Percentiles rank a stretch among this genome's conserved stretches.
Evolutionary conservation across 2,797 vertebrate species (phyloP).

Genomic region (Antrozous pallidus): DNA sequence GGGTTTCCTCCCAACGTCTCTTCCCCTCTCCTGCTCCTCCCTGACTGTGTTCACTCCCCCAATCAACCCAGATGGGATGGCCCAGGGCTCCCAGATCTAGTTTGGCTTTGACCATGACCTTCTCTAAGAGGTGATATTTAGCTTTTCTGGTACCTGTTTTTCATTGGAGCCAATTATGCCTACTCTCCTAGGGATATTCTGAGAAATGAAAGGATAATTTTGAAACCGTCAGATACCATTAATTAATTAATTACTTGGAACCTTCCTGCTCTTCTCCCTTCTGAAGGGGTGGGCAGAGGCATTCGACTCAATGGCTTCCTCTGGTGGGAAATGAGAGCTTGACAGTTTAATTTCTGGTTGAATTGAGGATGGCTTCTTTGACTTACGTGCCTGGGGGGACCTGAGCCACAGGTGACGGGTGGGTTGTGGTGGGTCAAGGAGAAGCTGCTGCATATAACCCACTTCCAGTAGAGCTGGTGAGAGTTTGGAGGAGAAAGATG

Average conservation of each 20-base stretch:
- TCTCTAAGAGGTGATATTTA: background rate
- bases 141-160: background rate
- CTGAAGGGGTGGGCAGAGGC: background rate
- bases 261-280: background rate
- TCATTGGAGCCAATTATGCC: background rate
- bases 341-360: background rate
- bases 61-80: fast-evolving
- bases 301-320: conserved; percentile 73
- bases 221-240: background rate
- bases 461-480: background rate
- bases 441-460: background rate
- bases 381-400: no score
- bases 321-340: conserved; percentile 50
- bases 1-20: fast-evolving
- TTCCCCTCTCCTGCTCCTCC: fast-evolving
- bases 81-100: background rate
- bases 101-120: no score
- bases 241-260: no score
- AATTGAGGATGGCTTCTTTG: background rate
- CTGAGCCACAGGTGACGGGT: background rate
- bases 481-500: background rate
- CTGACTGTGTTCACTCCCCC: no score
- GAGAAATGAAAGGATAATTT: background rate
- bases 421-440: no score
- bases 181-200: background rate